These are phyloP conservation scores for Meloidogyne exigua DNA, from an alignment of 1,140 invertebrate species.

Conservation along the genomic window DNA sequence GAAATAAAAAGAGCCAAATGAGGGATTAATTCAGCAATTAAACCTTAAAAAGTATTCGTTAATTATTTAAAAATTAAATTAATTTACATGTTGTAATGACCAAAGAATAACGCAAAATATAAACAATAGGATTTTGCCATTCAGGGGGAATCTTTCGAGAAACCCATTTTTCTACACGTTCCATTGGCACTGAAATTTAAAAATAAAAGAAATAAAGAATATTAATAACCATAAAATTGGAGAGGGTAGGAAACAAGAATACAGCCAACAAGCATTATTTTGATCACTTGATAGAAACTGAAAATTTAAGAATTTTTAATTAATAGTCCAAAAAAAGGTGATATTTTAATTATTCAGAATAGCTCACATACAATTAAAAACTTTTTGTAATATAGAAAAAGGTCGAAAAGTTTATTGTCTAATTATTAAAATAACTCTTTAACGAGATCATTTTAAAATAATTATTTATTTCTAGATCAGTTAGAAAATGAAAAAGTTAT, in stretches of 20 bases:
- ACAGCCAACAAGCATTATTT: constrained; percentile 56
- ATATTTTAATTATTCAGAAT: too few relatives aligned
- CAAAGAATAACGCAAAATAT: constrained; percentile 45
- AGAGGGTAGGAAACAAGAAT: constrained; percentile 58
- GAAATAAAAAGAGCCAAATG: constrained; percentile 61
- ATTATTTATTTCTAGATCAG: too few relatives aligned
- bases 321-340: background rate
- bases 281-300: constrained; percentile 59
- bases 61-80: background rate
- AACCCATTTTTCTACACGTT: constrained; percentile 59
- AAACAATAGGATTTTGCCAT: constrained; percentile 52
- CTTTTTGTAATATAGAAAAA: too few relatives aligned
- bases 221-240: constrained; percentile 46
- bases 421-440: too few relatives aligned
- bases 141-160: constrained; percentile 52
- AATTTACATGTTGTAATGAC: constrained; percentile 55
- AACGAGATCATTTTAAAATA: too few relatives aligned
- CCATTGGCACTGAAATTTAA: constrained; percentile 51
- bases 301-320: constrained; percentile 23
- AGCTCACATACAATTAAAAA: too few relatives aligned
- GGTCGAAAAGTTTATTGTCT: too few relatives aligned
- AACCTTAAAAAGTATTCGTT: constrained; percentile 38
- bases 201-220: background rate
- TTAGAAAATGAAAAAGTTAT: too few relatives aligned
- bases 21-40: constrained; percentile 56